A percentile compares a stretch with the other conserved stretches of the same genome.
These are phyloP conservation scores for Prunella fulvescens DNA, from an alignment of 2,113 vertebrate genomes.

Conservation along the genomic window DNA sequence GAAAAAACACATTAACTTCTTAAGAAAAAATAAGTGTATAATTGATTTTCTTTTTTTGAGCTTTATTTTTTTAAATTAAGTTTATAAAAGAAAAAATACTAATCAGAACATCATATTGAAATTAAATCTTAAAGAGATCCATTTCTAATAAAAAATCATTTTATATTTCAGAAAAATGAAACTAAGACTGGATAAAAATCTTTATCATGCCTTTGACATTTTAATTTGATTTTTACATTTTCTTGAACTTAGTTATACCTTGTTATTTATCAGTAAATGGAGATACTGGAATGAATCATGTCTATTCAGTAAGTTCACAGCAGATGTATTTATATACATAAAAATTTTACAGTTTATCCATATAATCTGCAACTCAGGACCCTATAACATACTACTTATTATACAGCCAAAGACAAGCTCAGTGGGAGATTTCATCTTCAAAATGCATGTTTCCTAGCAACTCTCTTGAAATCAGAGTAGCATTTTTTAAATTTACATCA, in stretches of 20 bases:
- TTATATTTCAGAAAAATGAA: not conserved
- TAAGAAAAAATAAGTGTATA: not conserved
- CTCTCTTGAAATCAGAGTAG: slow-evolving; percentile 76
- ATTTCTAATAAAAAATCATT: not conserved
- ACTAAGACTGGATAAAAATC: not conserved
- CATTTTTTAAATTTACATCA: slow-evolving; percentile 68
- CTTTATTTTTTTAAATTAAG: not conserved
- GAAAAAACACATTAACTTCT: not conserved
- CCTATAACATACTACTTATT: slow-evolving; percentile 44
- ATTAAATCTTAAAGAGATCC: not conserved
- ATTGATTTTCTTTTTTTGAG: not conserved
- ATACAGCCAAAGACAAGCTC: slow-evolving; percentile 62
- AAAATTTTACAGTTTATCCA: slow-evolving; percentile 34
- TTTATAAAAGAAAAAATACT: not conserved
- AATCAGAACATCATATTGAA: not conserved
- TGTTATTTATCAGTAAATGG: not conserved
- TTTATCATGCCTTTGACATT: not conserved
- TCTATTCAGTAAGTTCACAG: not conserved
- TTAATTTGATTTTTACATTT: not conserved
- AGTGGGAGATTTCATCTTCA: slow-evolving; percentile 71
- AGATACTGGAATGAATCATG: not conserved
- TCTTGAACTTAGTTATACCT: not conserved
- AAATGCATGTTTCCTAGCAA: slow-evolving; percentile 86
- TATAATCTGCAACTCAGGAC: slow-evolving; percentile 16
- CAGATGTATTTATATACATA: not conserved